Evolutionary conservation across 2,888 invertebrate genomes (phyloP), one percentile per base, ranked within the genome.

Genomic region (Ditula angustiorana): DNA sequence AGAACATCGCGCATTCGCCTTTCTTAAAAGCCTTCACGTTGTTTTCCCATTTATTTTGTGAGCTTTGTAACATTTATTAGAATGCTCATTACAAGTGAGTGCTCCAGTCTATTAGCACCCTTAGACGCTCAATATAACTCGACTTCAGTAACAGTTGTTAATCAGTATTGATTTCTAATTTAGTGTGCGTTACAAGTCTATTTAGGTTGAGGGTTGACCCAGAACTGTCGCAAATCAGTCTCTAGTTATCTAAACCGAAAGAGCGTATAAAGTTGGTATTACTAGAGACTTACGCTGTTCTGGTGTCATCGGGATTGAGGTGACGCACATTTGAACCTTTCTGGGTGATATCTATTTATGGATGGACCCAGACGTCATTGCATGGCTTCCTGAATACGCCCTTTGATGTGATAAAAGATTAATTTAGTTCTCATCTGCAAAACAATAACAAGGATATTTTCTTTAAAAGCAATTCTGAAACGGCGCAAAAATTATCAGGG

Each of bases 121-220:
- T n/a, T n/a, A n/a, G n/a, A n/a, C n/a, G n/a, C n/a, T n/a, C n/a
- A n/a, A n/a, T n/a, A n/a, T n/a, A n/a, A n/a, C n/a, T n/a, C n/a
- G n/a, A n/a, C n/a, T n/a, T n/a, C n/a, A n/a, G n/a, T n/a, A n/a
- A n/a, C n/a, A n/a, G n/a, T n/a, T 33, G 46, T 53, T 46, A 56
- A 28, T 64, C 26, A 28, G 46, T 46, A 64, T 64, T 53, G 64
- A 64, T 64, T 64, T 59, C 35, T 59, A 46, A 64, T 63, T 63
- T 58, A 33, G 37, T 37, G 26, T 47, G 33, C 28, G 58, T 44
- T 53, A 59, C 30, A 11, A 64, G 35, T 58, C 71, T 85, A 85
- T 83, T 79, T 81, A 71, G 70, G 74, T 75, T 69, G 55, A 59
- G 56, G 67, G 59, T 56, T 69, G 77, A 73, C 75, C 77, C 72